These are phyloP conservation scores for Bubo scandiacus DNA, from an alignment of 2,113 vertebrate genomes.

Conservation along the genomic window DNA sequence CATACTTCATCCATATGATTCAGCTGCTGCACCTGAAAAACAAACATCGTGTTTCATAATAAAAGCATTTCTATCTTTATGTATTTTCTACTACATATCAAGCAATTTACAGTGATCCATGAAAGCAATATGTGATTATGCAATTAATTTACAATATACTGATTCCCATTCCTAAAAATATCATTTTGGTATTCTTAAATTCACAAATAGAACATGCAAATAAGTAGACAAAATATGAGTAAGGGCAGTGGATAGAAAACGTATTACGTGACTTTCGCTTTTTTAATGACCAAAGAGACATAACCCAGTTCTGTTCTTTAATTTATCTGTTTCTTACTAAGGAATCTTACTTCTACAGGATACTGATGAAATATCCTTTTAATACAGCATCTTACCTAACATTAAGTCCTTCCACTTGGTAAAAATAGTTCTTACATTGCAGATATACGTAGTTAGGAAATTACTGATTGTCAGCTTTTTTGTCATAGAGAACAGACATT, in stretches of 20 bases:
- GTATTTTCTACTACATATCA: background rate
- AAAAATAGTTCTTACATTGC: background rate
- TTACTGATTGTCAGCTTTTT: background rate
- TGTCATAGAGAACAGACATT: background rate
- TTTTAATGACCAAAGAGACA: background rate
- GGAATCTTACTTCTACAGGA: background rate
- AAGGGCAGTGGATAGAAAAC: background rate
- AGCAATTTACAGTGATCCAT: background rate
- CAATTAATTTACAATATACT: background rate
- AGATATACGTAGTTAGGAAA: background rate
- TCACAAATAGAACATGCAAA: background rate
- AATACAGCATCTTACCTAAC: background rate
- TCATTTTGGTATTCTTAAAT: background rate
- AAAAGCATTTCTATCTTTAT: background rate
- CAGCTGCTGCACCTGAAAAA: constrained; percentile 88
- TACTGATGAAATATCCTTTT: background rate
- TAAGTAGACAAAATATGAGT: background rate
- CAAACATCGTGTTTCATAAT: background rate
- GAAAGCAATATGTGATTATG: background rate
- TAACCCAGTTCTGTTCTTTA: background rate
- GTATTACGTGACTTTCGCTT: background rate
- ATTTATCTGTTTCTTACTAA: background rate
- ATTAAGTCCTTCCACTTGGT: background rate
- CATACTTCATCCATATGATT: constrained; percentile 97
- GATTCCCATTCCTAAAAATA: background rate